Base-by-base conservation (phyloP, 2,888 invertebrate species). In the Aspidapion aeneum region DNA sequence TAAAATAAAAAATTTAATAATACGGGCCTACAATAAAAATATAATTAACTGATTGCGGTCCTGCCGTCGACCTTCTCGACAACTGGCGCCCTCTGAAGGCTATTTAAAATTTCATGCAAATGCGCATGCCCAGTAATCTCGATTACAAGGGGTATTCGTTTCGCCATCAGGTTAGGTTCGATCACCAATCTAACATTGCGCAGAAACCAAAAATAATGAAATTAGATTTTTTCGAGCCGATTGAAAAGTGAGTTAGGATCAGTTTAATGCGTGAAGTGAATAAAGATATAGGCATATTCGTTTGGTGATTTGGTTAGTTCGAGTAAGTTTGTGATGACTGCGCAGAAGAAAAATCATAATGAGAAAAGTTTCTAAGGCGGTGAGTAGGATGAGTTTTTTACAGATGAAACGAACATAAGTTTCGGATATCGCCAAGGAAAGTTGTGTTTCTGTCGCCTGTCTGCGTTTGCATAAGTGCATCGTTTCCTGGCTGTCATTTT, bases 401-500 rank as follows among this genome's bases (percentile, higher is more conserved):
- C 5, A 12, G 35, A 35, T n/a, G n/a, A 35, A 35, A 35, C 35
- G 35, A 35, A 35, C 12, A 35, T 35, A 35, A 35, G 35, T 35
- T 35, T 35, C 35, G 52, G n/a, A 18, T 52, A 19, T 52, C 52
- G n/a, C 52, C 7, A 52, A 52, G 19, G 52, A 52, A 52, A 52
- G 52, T 52, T 52, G 52, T 52, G 52, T 52, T 52, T 12, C 35
- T 35, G 35, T 12, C 35, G 3, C 3, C 35, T 35, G 19, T 17
- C 52, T 52, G 52, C 19, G 5, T 52, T 19, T 52, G 52, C 52
- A 52, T 35, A 52, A 63, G 60, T 63, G 63, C 55, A 58, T 48
- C 57, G 62, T 35, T 57, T 58, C 58, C 21, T 57, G 57, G 51
- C 52, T 62, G 18, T 57, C 56, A 22, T 61, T 64, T 49, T 61